phyloP scores from a whole-genome alignment of 2,113 vertebrate genomes.

The Petrocephalus zakoni region DNA sequence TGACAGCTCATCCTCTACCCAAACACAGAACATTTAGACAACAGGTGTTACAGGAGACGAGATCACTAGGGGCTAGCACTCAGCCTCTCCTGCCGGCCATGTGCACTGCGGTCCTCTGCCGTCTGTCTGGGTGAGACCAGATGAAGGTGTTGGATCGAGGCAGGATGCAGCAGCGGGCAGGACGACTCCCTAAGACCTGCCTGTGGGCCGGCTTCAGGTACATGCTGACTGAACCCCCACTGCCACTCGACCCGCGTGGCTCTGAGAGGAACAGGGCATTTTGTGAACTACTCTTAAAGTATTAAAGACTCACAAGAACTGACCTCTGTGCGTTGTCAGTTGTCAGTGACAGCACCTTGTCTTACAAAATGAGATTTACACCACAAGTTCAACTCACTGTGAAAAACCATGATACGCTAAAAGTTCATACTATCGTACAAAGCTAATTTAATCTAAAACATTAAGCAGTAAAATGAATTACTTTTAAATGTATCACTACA shows the following conservation, averaged over 20 bases:
- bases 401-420: not conserved
- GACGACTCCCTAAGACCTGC: not conserved
- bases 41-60: not conserved
- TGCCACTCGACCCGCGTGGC: not conserved
- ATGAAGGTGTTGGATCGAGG: not conserved
- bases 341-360: not conserved
- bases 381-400: not conserved
- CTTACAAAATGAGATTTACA: not conserved
- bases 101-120: not conserved
- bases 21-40: not conserved
- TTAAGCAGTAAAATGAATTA: constrained; percentile 1
- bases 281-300: not conserved
- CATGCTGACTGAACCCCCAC: not conserved
- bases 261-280: not conserved
- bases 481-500: not conserved
- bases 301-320: not conserved
- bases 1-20: not conserved
- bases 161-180: not conserved
- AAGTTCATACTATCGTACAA: not conserved
- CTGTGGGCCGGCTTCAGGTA: not conserved
- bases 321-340: not conserved
- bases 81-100: not conserved
- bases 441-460: not conserved
- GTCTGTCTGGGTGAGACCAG: not conserved
- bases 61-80: not conserved